Evolutionary conservation across 1,140 invertebrate species (phyloP).

Genomic region (Trichoplusia ni): DNA sequence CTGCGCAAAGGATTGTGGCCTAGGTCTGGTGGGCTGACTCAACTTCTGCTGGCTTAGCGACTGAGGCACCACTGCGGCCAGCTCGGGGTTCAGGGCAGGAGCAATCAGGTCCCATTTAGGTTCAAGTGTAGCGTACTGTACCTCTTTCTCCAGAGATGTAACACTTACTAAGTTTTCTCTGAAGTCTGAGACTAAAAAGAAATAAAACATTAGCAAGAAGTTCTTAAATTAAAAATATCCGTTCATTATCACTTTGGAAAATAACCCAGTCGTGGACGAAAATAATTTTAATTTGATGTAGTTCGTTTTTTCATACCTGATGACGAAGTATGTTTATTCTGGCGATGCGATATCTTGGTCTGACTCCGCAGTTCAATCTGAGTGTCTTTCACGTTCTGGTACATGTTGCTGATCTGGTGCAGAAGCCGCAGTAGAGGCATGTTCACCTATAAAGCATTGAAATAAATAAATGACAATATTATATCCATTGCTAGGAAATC

Average conservation of each 20-base stretch:
- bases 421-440: slow-evolving; percentile 96
- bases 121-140: slow-evolving; percentile 72
- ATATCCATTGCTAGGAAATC: too few relatives aligned
- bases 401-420: slow-evolving; percentile 98
- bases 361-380: slow-evolving; percentile 93
- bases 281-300: too few relatives aligned
- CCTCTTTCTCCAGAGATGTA: slow-evolving; percentile 75
- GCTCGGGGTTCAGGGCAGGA: slow-evolving; percentile 10
- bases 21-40: slow-evolving; percentile 83
- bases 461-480: too few relatives aligned
- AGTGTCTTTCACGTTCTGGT: slow-evolving; percentile 97
- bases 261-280: too few relatives aligned
- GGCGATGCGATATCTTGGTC: slow-evolving; percentile 73
- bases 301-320: slow-evolving; percentile 82
- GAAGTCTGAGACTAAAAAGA: slow-evolving; percentile 83
- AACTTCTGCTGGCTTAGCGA: slow-evolving; percentile 65
- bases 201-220: not conserved
- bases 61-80: slow-evolving; percentile 35
- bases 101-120: slow-evolving; percentile 55
- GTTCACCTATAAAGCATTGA: slow-evolving; percentile 85
- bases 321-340: slow-evolving; percentile 81
- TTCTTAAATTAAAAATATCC: too few relatives aligned
- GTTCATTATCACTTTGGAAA: too few relatives aligned
- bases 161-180: slow-evolving; percentile 82
- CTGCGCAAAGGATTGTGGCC: slow-evolving; percentile 93